These are phyloP conservation scores for Cydia fagiglandana DNA, from an alignment of 1,140 invertebrate genomes.

Conservation along the genomic window DNA sequence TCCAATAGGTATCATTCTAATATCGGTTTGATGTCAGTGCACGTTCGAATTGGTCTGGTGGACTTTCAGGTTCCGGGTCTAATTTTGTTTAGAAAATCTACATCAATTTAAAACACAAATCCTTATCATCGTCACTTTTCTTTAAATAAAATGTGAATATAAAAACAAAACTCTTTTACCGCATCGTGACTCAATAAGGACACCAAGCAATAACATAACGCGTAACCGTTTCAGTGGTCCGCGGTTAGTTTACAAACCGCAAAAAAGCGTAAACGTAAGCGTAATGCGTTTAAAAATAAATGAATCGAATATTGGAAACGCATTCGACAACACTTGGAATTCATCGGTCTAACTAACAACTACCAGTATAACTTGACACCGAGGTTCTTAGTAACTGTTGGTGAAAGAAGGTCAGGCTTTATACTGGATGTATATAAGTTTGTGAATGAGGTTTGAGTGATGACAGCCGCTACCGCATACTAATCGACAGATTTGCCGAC, in stretches of 20 bases:
- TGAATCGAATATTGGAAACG: constrained; percentile 48
- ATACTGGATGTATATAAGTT: neutral
- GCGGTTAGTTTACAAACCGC: constrained; percentile 37
- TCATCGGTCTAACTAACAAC: neutral
- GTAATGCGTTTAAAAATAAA: constrained; percentile 47
- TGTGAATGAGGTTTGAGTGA: constrained; percentile 32
- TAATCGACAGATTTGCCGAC: constrained; percentile 62
- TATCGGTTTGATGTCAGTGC: too few species aligned
- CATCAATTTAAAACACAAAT: too few species aligned
- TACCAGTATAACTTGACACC: neutral
- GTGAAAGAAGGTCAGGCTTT: neutral
- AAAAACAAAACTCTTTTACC: neutral
- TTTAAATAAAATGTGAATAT: neutral
- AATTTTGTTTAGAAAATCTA: too few species aligned
- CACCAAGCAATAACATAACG: constrained; percentile 21
- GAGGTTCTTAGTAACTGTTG: neutral
- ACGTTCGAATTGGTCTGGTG: too few species aligned
- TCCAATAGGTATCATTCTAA: too few species aligned
- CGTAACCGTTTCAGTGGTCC: constrained; percentile 6
- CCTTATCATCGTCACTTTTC: neutral
- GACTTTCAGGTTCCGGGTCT: too few species aligned
- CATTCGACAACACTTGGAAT: constrained; percentile 40
- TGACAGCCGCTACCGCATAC: constrained; percentile 59
- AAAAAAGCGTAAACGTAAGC: constrained; percentile 44
- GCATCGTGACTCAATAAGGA: neutral